phyloP scores from a whole-genome alignment of 2,888 invertebrate species.

The Osedax fenrisi region DNA sequence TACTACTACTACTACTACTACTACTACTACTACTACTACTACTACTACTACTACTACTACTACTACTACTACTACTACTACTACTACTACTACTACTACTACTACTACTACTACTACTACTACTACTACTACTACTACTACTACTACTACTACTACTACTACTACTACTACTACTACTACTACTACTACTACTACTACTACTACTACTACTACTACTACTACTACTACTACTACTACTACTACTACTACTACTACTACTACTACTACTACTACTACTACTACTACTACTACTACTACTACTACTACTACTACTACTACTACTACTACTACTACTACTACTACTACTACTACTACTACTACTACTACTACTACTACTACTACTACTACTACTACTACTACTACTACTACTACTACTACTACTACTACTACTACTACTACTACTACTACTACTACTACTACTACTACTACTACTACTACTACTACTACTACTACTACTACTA shows the following conservation, averaged over 20 bases:
- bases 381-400: background rate
- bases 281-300: too few species aligned
- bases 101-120: background rate
- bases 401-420: background rate
- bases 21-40: background rate
- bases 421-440: background rate
- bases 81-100: constrained; percentile 2
- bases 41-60: background rate
- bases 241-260: background rate
- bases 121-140: background rate
- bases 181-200: too few species aligned
- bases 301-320: too few species aligned
- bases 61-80: background rate
- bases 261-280: too few species aligned
- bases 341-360: background rate
- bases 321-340: background rate
- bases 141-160: background rate
- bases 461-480: background rate
- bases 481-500: background rate
- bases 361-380: background rate
- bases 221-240: background rate
- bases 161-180: too few species aligned
- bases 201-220: background rate
- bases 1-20: constrained; percentile 2
- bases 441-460: background rate